phyloP scores from a whole-genome alignment of 2,888 invertebrate species.

The Branchellion lobata region DNA sequence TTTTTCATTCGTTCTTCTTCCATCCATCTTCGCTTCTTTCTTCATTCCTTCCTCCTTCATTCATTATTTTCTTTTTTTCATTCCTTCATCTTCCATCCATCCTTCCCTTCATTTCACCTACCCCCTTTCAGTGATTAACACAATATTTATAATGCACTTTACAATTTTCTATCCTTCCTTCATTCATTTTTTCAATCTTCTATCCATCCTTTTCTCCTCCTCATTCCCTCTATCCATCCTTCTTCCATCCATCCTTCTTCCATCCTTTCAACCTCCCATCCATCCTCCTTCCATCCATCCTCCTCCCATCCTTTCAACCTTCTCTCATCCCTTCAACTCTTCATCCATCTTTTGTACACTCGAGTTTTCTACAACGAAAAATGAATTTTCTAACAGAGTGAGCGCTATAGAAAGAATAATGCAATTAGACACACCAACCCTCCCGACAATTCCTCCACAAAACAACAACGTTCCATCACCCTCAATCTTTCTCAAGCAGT shows the following conservation, averaged over 20 bases:
- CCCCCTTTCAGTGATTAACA: background rate
- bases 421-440: background rate
- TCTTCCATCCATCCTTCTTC: background rate
- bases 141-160: background rate
- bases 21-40: no score
- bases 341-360: no score
- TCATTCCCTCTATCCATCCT: background rate
- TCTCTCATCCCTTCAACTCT: constrained; percentile 25
- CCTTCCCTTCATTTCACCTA: background rate
- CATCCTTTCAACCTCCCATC: background rate
- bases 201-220: background rate
- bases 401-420: no score
- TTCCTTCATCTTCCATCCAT: no score
- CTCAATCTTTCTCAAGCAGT: no score
- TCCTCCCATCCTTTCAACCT: no score
- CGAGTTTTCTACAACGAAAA: no score
- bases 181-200: background rate
- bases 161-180: background rate
- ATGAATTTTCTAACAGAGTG: no score
- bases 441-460: background rate
- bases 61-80: no score
- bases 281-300: background rate
- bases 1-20: no score
- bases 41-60: no score
- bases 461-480: background rate